phyloP scores from a whole-genome alignment of 92 coral and sea anemone genomes.

The Virgularia gustaviana region DNA sequence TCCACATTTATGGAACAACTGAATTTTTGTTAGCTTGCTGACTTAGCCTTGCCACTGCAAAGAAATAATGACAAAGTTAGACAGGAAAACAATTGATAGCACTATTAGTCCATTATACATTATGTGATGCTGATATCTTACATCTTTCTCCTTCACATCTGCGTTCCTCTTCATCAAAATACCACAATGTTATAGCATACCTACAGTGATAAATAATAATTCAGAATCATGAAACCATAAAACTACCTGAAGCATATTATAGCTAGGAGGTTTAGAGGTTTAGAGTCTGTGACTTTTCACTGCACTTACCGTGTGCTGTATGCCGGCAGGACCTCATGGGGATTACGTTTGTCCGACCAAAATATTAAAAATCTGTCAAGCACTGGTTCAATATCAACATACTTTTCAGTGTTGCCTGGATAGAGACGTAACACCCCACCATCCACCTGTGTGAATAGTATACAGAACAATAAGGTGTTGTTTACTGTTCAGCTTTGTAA shows the following conservation, averaged over 20 bases:
- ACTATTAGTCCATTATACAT: no score
- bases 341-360: constrained; percentile 88
- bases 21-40: no score
- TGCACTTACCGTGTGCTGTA: constrained; percentile 44
- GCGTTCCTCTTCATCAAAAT: constrained; percentile 76
- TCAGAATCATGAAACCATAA: not conserved
- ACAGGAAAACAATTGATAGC: no score
- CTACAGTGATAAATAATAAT: not conserved
- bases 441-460: constrained; percentile 41
- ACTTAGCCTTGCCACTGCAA: not conserved
- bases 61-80: no score
- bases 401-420: constrained; percentile 50
- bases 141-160: constrained; percentile 29
- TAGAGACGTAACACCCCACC: constrained; percentile 87
- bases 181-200: constrained; percentile 91
- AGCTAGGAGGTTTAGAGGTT: not conserved
- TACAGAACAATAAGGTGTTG: no score
- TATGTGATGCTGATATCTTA: not conserved
- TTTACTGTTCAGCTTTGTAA: no score
- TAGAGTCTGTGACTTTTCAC: not conserved
- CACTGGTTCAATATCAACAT: constrained; percentile 74
- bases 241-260: not conserved
- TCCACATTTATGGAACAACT: no score
- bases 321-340: constrained; percentile 92
- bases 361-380: constrained; percentile 80